Percentiles rank a stretch among this genome's conserved stretches.
These are phyloP conservation scores for Todiramphus saurophagus DNA, from an alignment of 2,113 vertebrate genomes.

Conservation along the genomic window DNA sequence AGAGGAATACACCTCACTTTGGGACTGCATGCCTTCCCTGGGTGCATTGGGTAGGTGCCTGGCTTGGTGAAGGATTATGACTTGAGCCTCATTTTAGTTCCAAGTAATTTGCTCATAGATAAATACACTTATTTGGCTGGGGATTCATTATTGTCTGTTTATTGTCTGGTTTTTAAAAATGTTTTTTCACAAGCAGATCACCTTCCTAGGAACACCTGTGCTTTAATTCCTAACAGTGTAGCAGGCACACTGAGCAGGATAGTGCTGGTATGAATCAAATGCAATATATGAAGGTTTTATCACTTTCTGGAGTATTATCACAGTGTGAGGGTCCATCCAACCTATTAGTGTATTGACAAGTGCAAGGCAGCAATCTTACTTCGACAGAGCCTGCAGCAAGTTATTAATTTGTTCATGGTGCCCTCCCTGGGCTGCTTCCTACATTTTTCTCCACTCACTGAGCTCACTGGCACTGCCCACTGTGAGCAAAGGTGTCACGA, in stretches of 20 bases:
- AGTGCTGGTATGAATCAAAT: background rate
- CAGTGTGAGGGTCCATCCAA: background rate
- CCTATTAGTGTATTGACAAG: background rate
- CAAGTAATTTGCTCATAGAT: background rate
- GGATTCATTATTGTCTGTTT: background rate
- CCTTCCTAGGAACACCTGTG: background rate
- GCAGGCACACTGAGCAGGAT: background rate
- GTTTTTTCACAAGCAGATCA: background rate
- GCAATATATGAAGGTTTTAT: background rate
- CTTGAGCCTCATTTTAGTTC: background rate
- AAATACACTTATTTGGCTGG: background rate
- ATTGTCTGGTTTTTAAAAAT: background rate
- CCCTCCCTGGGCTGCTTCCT: rapidly evolving
- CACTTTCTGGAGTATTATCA: background rate
- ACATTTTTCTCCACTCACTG: background rate
- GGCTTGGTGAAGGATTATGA: background rate
- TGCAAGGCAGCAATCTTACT: background rate
- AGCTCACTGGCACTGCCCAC: background rate
- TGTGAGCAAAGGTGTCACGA: background rate
- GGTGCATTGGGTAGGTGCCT: background rate
- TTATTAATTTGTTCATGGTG: background rate
- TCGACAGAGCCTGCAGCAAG: background rate
- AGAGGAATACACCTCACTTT: background rate
- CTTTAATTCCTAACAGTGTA: background rate
- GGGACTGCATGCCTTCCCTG: background rate